Evolutionary conservation across 2,113 vertebrate species (phyloP).

Genomic region (Tragelaphus scriptus): DNA sequence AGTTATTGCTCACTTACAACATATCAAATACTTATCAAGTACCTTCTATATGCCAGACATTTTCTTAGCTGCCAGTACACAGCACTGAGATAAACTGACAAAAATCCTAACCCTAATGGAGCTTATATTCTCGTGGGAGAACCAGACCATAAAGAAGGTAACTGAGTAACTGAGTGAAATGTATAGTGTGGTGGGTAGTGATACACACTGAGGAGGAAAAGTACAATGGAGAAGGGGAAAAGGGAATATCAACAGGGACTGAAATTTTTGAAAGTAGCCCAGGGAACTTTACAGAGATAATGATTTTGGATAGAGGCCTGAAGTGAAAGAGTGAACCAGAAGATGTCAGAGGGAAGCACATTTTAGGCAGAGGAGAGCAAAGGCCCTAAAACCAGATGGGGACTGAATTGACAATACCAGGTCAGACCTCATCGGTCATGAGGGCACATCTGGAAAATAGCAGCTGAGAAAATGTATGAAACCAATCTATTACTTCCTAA

Average conservation of each 20-base stretch:
- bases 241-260: not conserved
- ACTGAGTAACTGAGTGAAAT: not conserved
- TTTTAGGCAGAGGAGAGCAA: not conserved
- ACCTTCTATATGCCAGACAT: not conserved
- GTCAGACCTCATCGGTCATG: not conserved
- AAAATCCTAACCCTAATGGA: not conserved
- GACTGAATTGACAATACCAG: not conserved
- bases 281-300: not conserved
- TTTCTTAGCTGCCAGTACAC: not conserved
- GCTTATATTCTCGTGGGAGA: not conserved
- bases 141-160: not conserved
- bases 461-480: not conserved
- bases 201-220: not conserved
- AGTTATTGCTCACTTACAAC: not conserved
- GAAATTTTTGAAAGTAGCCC: not conserved
- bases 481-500: not conserved
- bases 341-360: not conserved
- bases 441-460: not conserved
- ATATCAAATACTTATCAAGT: not conserved
- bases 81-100: not conserved
- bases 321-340: not conserved
- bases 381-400: not conserved
- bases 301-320: not conserved
- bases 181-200: not conserved
- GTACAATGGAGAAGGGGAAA: not conserved